Evolutionary conservation across 2,797 vertebrate genomes (phyloP).

Genomic region (Galagoides demidoff): DNA sequence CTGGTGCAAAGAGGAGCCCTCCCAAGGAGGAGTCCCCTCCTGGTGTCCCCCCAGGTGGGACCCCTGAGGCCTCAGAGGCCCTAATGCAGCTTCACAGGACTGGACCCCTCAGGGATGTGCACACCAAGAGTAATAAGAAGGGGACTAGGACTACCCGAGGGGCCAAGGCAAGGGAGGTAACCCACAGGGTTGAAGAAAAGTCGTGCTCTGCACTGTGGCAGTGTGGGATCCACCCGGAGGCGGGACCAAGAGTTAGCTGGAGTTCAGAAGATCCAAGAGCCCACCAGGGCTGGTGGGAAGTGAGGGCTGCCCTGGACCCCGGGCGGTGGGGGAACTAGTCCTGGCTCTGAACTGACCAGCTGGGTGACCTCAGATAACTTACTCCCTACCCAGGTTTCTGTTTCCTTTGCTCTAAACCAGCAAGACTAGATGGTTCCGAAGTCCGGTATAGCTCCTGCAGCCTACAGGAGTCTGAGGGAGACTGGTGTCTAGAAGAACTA

Average conservation of each 20-base stretch:
- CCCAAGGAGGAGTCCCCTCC: neutral
- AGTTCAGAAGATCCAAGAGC: neutral
- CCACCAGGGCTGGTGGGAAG: neutral
- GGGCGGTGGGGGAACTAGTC: neutral
- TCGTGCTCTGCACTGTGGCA: rapidly evolving
- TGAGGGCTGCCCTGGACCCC: rapidly evolving
- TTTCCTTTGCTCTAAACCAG: neutral
- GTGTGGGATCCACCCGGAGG: neutral
- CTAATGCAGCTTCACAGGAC: neutral
- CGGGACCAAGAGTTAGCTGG: neutral
- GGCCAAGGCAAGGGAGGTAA: neutral
- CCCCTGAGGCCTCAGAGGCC: neutral
- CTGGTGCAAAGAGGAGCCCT: neutral
- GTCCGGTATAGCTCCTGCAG: neutral
- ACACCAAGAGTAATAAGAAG: neutral
- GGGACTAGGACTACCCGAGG: neutral
- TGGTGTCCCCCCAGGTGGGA: neutral
- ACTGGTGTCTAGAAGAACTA: neutral
- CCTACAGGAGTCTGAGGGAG: neutral
- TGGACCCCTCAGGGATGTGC: neutral
- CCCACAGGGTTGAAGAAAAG: rapidly evolving
- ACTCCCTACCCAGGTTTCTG: neutral
- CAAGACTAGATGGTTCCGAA: neutral
- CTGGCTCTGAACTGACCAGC: neutral
- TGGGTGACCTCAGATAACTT: neutral